Base-by-base conservation (phyloP, 2,888 invertebrate species). In the Tetramorium bicarinatum region DNA sequence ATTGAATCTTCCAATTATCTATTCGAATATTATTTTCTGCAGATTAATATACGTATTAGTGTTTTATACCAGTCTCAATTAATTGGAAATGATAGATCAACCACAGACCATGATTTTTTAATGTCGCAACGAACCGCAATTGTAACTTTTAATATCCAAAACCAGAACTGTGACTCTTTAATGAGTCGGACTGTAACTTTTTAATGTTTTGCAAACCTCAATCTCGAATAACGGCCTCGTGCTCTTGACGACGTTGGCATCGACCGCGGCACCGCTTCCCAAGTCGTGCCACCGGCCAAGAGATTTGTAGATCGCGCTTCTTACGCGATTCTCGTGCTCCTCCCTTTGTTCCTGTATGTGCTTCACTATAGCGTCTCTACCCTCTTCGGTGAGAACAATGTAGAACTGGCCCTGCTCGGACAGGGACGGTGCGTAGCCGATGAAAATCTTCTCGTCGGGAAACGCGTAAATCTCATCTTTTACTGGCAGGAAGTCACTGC, bases 351-450 rank as follows among this genome's bases (percentile, higher is more conserved):
- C 82, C 67, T 93, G 92, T 82, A 93, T 94, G 83, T 87, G 85
- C 15, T 93, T 93, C 64, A 95, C 90, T 0, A 96, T 95, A 38
- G 92, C 90, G 75, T 96, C 96, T 80, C 95, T 95, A 0, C 96
- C 95, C 85, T 95, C 95, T 85, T 93, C 93, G 0, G 96, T 97
- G 6, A 96, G 94, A 87, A 97, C 97, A 44, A 97, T 94, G 85
- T 97, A 96, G 93, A 97, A 98, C 75, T 97, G 97, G 89, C 97
- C 97, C 7, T 95, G 95, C 74, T 96, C 96, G 0, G 96, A 95
- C 87, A 96, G 96, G 74, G 96, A 96, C 0, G 96, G 96, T 3
- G 97, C 96, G 91, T 97, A 97, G 1, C 97, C 97, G 82, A 97
- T 94, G 0, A 97, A 93, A 13, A 96, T 93, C 41, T 87, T 91